Evolutionary conservation across 2,888 invertebrate genomes (phyloP), one percentile per base, ranked within the genome.

Genomic region (Drosophila gaucha): DNA sequence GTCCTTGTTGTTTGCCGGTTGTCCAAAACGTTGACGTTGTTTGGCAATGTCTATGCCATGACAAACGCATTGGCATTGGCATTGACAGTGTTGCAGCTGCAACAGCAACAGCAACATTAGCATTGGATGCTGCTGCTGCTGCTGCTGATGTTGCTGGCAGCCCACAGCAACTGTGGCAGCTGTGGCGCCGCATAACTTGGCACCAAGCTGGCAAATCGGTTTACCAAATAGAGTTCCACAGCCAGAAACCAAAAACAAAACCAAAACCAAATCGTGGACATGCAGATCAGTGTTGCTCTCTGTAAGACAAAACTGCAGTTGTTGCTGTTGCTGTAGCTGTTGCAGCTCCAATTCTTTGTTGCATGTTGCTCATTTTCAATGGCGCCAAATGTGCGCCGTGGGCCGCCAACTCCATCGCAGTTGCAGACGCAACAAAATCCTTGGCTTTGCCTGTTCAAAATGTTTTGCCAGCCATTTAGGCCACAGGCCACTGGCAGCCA

Each of bases 61-160:
- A 78, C 82, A 85, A 85, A 85, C 82, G 85, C 85, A 80, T 67
- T 78, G 85, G 85, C 85, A 80, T 68, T 80, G 85, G 74, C 80
- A 74, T 79, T 70, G 83, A 65, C 86, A 80, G 58, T 72, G 66
- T 52, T 67, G 49, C 67, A 52, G 60, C 71, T 63, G 49, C 64
- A 64, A 22, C 35, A 39, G 30, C 62, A 24, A 28, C 51, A 72
- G 60, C 62, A 49, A 52, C 75, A 74, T 62, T 69, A 65, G 46
- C 56, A 60, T 69, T 39, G 43, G n/a, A 10, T 30, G 73, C 74
- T 62, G 72, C 59, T 64, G 73, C 74, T 74, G 73, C 6, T 18
- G 44, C 31, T 20, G 10, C 31, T 6, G 10, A 18, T n/a, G n/a
- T n/a, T n/a, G 36, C 59, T 44, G 31, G 28, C 31, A 31, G 12